These are phyloP conservation scores for Phaedon cochleariae DNA, from an alignment of 2,888 invertebrate genomes.

Conservation along the genomic window DNA sequence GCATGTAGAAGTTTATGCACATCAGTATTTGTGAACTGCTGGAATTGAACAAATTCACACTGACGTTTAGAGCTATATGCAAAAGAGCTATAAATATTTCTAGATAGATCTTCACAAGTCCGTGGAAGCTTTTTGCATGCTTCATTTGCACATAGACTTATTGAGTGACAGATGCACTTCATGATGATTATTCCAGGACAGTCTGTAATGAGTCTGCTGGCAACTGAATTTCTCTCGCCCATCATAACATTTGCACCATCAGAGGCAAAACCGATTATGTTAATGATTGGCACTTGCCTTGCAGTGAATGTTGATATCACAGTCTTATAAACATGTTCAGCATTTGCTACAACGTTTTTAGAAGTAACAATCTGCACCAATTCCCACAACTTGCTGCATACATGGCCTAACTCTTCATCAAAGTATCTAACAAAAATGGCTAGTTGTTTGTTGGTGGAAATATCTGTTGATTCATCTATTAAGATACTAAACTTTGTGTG, in stretches of 20 bases:
- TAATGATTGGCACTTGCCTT: constrained; percentile 43
- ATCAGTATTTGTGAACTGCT: constrained; percentile 27
- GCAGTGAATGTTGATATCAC: constrained; percentile 30
- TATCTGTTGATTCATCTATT: constrained; percentile 49
- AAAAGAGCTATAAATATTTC: constrained; percentile 47
- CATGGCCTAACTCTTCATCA: constrained; percentile 13
- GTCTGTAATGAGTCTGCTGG: constrained; percentile 44
- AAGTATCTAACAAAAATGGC: constrained; percentile 44
- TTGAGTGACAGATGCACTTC: constrained; percentile 53
- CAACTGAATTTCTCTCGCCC: constrained; percentile 49
- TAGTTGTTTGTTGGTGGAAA: constrained; percentile 44
- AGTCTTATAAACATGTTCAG: constrained; percentile 20
- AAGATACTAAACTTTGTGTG: constrained; percentile 40
- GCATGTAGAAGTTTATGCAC: constrained; percentile 18
- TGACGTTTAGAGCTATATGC: constrained; percentile 32
- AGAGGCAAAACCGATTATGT: constrained; percentile 52
- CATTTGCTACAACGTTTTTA: constrained; percentile 3
- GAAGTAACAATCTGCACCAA: constrained; percentile 16
- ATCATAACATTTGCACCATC: constrained; percentile 55
- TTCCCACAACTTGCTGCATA: constrained; percentile 21
- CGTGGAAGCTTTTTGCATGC: constrained; percentile 50
- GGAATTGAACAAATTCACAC: constrained; percentile 31
- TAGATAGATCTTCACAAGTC: constrained; percentile 49
- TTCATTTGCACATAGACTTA: constrained; percentile 51
- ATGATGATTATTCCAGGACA: constrained; percentile 33